Percentiles rank a stretch among this genome's conserved stretches.
Evolutionary conservation across 2,113 vertebrate species (phyloP).

Genomic region (Climacteris rufus): DNA sequence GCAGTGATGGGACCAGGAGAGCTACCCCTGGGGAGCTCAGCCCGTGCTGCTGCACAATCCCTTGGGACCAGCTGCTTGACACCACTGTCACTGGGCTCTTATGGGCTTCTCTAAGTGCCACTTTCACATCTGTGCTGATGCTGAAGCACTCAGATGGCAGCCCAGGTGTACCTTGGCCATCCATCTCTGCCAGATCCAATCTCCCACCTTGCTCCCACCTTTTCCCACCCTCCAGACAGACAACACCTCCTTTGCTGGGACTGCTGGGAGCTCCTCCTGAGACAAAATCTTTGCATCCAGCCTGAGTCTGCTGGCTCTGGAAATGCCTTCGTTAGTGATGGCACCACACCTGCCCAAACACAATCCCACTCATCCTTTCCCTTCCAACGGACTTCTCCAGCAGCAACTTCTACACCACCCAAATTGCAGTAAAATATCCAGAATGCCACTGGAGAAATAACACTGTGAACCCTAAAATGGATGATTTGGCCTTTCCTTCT

Average conservation of each 20-base stretch:
- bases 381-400: not conserved
- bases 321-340: fast-evolving
- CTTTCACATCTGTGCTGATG: not conserved
- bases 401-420: not conserved
- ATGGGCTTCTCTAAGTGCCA: fast-evolving
- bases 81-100: not conserved
- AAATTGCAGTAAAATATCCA: not conserved
- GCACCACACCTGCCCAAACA: not conserved
- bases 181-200: not conserved
- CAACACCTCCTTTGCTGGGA: not conserved
- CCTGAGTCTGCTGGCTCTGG: fast-evolving
- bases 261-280: not conserved
- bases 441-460: not conserved
- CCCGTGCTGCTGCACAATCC: fast-evolving
- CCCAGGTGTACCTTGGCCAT: fast-evolving
- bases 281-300: not conserved
- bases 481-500: not conserved
- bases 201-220: not conserved
- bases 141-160: not conserved
- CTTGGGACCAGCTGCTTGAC: not conserved
- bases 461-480: not conserved
- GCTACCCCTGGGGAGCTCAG: not conserved
- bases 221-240: not conserved
- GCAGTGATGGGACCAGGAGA: not conserved
- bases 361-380: not conserved